Percentiles rank a stretch among this genome's conserved stretches.
These are phyloP conservation scores for Acomys russatus DNA, from an alignment of 2,797 vertebrate genomes.

Conservation along the genomic window DNA sequence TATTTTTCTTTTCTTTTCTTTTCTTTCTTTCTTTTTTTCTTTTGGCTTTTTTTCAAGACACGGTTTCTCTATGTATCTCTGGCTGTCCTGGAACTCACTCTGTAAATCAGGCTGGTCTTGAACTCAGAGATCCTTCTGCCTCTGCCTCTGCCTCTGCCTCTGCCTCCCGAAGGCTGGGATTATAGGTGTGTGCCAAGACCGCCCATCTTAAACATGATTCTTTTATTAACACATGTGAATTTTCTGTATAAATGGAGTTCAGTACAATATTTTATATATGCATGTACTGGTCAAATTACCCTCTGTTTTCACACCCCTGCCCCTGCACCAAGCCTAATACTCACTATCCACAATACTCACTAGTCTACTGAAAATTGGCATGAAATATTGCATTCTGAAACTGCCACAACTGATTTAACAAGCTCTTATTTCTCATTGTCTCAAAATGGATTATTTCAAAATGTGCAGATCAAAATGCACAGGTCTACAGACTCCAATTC, in stretches of 20 bases:
- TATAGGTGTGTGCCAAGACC: too few species aligned
- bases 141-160: too few species aligned
- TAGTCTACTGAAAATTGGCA: not conserved
- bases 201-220: not conserved
- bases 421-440: conserved; percentile 1
- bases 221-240: not conserved
- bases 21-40: too few species aligned
- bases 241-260: not conserved
- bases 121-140: too few species aligned
- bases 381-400: not conserved
- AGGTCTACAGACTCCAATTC: conserved; percentile 25
- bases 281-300: not conserved
- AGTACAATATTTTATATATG: not conserved
- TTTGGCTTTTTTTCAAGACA: too few species aligned
- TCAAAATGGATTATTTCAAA: conserved; percentile 28
- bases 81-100: too few species aligned
- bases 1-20: not conserved
- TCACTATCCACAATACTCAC: not conserved
- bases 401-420: conserved; percentile 25
- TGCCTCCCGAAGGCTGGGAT: too few species aligned
- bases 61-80: too few species aligned
- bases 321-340: not conserved
- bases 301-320: not conserved
- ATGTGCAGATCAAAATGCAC: conserved; percentile 42
- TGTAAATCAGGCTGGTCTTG: too few species aligned